A percentile compares a stretch with the other conserved stretches of the same genome.
These are phyloP conservation scores for Pediacus dermestoides DNA, from an alignment of 2,888 invertebrate species.

Conservation along the genomic window DNA sequence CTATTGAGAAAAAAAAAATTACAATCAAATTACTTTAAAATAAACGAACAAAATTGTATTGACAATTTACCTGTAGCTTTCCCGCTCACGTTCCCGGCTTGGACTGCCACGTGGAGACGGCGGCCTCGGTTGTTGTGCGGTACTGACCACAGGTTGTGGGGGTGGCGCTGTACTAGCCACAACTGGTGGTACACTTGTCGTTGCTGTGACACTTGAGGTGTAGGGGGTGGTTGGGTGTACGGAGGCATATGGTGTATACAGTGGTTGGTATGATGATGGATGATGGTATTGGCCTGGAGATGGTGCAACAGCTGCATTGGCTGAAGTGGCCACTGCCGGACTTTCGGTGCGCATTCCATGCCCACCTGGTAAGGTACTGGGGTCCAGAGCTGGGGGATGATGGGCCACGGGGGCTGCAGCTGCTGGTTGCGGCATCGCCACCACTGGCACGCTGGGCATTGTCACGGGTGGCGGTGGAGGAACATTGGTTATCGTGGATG, in stretches of 20 bases:
- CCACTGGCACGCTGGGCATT: slow-evolving; percentile 37
- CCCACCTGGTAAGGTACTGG: slow-evolving; percentile 36
- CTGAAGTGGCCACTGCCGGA: slow-evolving; percentile 54
- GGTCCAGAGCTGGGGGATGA: slow-evolving; percentile 43
- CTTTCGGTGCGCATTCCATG: slow-evolving; percentile 53
- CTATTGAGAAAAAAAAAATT: slow-evolving; percentile 50
- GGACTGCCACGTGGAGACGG: slow-evolving; percentile 72
- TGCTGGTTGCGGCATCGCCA: slow-evolving; percentile 57
- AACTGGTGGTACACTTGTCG: slow-evolving; percentile 20
- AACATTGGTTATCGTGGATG: slow-evolving; percentile 25
- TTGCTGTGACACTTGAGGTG: slow-evolving; percentile 14
- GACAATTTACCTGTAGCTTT: slow-evolving; percentile 72
- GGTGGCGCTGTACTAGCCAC: slow-evolving; percentile 11
- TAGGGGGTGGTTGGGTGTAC: slow-evolving; percentile 6
- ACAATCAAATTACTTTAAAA: slow-evolving; percentile 6
- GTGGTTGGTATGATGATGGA: slow-evolving; percentile 51
- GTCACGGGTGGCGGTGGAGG: slow-evolving; percentile 33
- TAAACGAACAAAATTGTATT: not conserved
- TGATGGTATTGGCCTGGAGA: slow-evolving; percentile 52
- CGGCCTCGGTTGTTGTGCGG: slow-evolving; percentile 49
- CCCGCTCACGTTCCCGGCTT: slow-evolving; percentile 63
- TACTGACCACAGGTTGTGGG: slow-evolving; percentile 16
- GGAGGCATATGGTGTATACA: slow-evolving; percentile 74
- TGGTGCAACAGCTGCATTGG: slow-evolving; percentile 51
- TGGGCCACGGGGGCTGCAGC: slow-evolving; percentile 51